Conservation (phyloP, 1,140 invertebrate species). For the Heliconius hermathena region DNA sequence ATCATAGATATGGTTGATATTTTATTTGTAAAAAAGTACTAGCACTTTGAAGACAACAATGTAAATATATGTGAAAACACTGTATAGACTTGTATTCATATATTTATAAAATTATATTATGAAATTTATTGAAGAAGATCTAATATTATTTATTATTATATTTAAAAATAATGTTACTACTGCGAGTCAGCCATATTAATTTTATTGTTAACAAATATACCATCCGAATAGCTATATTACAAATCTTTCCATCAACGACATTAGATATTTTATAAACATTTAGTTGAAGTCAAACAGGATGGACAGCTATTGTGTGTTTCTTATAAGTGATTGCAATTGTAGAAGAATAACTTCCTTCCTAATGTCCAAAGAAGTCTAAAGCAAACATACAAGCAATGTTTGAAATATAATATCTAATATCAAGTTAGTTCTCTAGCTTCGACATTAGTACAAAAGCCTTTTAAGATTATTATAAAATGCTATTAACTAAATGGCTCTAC, state of each 20-base stretch:
- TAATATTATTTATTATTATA: no score
- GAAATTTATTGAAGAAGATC: no score
- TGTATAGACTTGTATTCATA: no score
- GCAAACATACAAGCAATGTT: background rate
- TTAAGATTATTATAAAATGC: conserved; percentile 5
- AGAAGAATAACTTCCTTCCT: background rate
- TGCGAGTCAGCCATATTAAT: background rate
- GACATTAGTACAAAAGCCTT: background rate
- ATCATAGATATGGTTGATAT: background rate
- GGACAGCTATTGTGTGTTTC: background rate
- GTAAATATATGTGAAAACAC: background rate
- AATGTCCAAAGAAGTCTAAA: background rate
- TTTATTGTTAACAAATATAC: background rate
- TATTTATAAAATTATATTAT: no score
- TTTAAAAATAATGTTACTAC: no score
- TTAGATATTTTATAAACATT: conserved; percentile 26
- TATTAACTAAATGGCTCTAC: conserved; percentile 1
- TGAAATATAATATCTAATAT: background rate
- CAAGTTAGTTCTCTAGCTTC: background rate
- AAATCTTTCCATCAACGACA: background rate
- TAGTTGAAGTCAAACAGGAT: conserved; percentile 2
- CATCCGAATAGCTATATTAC: no score
- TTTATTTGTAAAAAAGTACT: background rate
- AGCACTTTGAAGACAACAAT: background rate
- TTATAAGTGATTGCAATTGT: background rate